Base-by-base conservation (phyloP, 2,888 invertebrate genomes). In the Oscheius sp. region DNA sequence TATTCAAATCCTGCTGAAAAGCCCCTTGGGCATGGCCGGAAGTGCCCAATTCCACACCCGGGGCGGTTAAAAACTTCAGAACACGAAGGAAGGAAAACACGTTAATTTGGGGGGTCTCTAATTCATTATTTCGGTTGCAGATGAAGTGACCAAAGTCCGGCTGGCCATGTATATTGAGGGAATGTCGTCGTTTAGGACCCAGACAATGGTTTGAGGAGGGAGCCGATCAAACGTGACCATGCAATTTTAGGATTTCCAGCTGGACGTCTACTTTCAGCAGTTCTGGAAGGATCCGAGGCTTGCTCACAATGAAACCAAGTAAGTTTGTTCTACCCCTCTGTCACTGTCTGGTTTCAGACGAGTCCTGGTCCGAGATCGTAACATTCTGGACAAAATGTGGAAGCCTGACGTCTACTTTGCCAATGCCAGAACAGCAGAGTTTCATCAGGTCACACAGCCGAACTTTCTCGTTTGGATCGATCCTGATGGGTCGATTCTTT, bases 381-480 rank as follows among this genome's bases (percentile, higher is more conserved):
- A 73, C 11, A 77, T 85, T 13, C 76, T 87, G 29, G 83, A 84
- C 76, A 29, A 33, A 13, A 63, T 63, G 63, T 63, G 63, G 88
- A 85, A 86, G 68, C 88, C 86, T 7, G 88, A 88, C 77, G 82
- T 88, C 11, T 89, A 89, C 76, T 89, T 89, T 76, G 89, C 89
- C 21, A 89, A 89, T 74, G 89, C 89, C 2, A 75, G 87, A 53
- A 84, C 81, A 9, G 84, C 89, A n/a, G 81, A 84, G 58, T 89
- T 89, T 71, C 89, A 89, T 77, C 79, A 85, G 76, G 88, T 89
- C 29, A 89, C 89, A 2, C 84, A 85, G 70, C 89, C 89, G 3
- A 89, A 89, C 75, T 89, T 89, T 76, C 79, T 89, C 13, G 84
- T 89, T 3, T 89, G 89, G 89, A 85, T 89, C 58, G 87, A 86